These are phyloP conservation scores for Loris lydekkerianus DNA, from an alignment of 2,797 vertebrate genomes.

Conservation along the genomic window DNA sequence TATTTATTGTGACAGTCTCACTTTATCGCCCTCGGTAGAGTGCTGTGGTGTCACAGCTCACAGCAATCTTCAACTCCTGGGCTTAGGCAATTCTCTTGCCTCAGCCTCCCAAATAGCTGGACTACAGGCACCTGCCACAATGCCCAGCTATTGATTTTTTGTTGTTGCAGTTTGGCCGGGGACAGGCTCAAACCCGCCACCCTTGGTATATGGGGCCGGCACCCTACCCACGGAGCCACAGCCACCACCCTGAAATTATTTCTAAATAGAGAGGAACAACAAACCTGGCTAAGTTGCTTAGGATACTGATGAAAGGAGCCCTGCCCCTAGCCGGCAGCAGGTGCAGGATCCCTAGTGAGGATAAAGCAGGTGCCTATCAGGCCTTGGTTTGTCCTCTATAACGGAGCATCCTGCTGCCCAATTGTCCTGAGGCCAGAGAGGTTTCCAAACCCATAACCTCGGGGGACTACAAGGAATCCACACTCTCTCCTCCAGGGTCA, in stretches of 20 bases:
- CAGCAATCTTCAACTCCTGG: too few relatives aligned
- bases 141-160: too few relatives aligned
- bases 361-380: rapidly evolving
- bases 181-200: too few relatives aligned
- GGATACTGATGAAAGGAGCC: rapidly evolving
- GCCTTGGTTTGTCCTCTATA: neutral
- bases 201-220: too few relatives aligned
- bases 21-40: too few relatives aligned
- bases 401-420: rapidly evolving
- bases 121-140: too few relatives aligned
- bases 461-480: neutral
- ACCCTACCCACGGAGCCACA: too few relatives aligned
- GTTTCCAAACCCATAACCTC: rapidly evolving
- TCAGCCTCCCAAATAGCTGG: too few relatives aligned
- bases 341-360: rapidly evolving
- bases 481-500: neutral
- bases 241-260: neutral
- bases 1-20: too few relatives aligned
- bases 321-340: neutral
- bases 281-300: neutral
- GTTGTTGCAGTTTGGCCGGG: too few relatives aligned
- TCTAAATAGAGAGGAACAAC: neutral
- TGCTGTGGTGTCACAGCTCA: too few relatives aligned
- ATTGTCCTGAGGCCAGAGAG: neutral
- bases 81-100: too few relatives aligned